Conservation (phyloP, 2,113 vertebrate genomes). For the Carassius carassius region DNA sequence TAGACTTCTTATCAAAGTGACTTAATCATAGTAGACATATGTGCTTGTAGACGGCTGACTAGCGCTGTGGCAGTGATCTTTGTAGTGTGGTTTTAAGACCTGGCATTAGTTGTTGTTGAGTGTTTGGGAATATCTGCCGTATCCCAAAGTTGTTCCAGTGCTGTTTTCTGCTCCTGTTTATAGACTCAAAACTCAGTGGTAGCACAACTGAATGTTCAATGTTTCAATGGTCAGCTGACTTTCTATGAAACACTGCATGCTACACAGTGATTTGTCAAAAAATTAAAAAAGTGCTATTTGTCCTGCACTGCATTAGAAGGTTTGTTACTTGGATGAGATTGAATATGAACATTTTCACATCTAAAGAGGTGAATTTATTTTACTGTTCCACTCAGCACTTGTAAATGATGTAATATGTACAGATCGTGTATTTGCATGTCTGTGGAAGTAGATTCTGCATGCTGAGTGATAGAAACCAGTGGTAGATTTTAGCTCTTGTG, state of each 20-base stretch:
- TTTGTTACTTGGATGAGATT: slow-evolving; percentile 35
- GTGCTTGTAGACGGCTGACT: slow-evolving; percentile 21
- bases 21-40: not conserved
- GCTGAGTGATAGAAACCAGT: slow-evolving; percentile 29
- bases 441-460: slow-evolving; percentile 52
- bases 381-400: slow-evolving; percentile 20
- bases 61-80: slow-evolving; percentile 25
- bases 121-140: slow-evolving; percentile 4
- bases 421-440: slow-evolving; percentile 56
- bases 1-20: not conserved
- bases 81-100: slow-evolving; percentile 20
- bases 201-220: slow-evolving; percentile 38
- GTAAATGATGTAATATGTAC: slow-evolving; percentile 37
- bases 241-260: slow-evolving; percentile 57
- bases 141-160: slow-evolving; percentile 37
- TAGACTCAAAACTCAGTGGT: slow-evolving; percentile 32
- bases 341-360: slow-evolving; percentile 32
- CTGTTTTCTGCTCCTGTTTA: slow-evolving; percentile 37
- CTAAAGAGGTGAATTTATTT: not conserved
- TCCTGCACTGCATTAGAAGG: slow-evolving; percentile 46
- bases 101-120: not conserved
- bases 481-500: slow-evolving; percentile 40
- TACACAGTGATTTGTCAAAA: slow-evolving; percentile 37
- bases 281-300: slow-evolving; percentile 51
- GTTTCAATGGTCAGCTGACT: slow-evolving; percentile 16